These are phyloP conservation scores for Phocides pigmalion DNA, from an alignment of 1,140 invertebrate species.

Conservation along the genomic window DNA sequence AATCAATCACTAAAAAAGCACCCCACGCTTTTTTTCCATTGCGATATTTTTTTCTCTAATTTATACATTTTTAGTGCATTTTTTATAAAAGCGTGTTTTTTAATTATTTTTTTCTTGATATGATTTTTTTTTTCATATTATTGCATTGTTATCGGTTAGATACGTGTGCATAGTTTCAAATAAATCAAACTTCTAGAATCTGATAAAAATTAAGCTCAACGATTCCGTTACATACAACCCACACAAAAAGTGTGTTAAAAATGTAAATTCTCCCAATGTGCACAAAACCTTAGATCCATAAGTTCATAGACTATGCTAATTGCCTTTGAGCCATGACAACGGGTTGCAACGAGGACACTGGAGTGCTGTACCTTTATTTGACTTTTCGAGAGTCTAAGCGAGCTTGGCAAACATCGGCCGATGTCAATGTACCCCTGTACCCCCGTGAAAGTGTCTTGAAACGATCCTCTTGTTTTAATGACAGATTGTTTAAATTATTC, in stretches of 20 bases:
- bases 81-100: no score
- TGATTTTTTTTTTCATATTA: no score
- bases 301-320: slow-evolving; percentile 50
- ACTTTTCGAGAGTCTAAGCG: slow-evolving; percentile 47
- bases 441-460: not conserved
- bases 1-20: no score
- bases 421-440: slow-evolving; percentile 40
- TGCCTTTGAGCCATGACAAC: slow-evolving; percentile 44
- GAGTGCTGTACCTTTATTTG: slow-evolving; percentile 50
- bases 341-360: slow-evolving; percentile 41
- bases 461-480: not conserved
- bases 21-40: no score
- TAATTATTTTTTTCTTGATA: no score
- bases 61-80: no score
- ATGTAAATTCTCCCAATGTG: slow-evolving; percentile 24
- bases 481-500: slow-evolving; percentile 22
- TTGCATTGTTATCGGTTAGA: no score
- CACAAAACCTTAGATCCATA: slow-evolving; percentile 37
- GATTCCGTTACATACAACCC: not conserved
- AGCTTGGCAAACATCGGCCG: slow-evolving; percentile 48
- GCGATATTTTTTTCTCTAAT: no score
- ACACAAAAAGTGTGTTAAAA: no score
- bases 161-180: no score
- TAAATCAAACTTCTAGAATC: no score
- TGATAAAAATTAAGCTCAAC: not conserved